Percentiles rank a stretch among this genome's conserved stretches.
Conservation (phyloP, 2,888 invertebrate genomes). For the Byasa hedistus region DNA sequence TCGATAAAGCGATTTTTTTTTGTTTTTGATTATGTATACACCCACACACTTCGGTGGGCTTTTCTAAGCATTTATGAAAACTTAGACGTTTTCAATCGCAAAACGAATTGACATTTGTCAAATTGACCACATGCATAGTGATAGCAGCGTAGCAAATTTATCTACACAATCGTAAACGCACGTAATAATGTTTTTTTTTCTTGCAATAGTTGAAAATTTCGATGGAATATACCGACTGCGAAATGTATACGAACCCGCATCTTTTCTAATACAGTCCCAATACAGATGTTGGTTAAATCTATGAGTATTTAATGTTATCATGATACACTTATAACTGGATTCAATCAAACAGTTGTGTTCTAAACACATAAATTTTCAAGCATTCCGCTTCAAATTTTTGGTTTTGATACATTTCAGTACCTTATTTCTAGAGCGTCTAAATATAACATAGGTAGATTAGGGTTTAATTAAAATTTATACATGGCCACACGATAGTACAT, state of each 20-base stretch:
- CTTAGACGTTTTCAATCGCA: conserved; percentile 30
- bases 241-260: not conserved
- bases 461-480: conserved; percentile 54
- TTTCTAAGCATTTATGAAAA: conserved; percentile 32
- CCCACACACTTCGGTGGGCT: conserved; percentile 52
- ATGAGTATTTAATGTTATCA: conserved; percentile 71
- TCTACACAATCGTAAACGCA: not conserved
- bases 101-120: conserved; percentile 52
- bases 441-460: conserved; percentile 40
- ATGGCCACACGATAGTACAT: conserved; percentile 69
- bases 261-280: conserved; percentile 19
- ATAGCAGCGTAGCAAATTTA: conserved; percentile 31
- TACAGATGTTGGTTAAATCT: conserved; percentile 54
- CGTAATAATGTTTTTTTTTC: not conserved
- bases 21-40: conserved; percentile 42
- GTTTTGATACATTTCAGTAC: conserved; percentile 70
- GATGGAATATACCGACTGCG: not conserved
- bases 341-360: conserved; percentile 65
- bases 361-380: conserved; percentile 79
- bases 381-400: conserved; percentile 78
- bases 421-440: conserved; percentile 61
- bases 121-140: conserved; percentile 50
- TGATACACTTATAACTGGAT: conserved; percentile 65
- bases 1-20: conserved; percentile 72
- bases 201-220: not conserved